Conservation (phyloP, 2,888 invertebrate species). For the Callosobruchus maculatus region DNA sequence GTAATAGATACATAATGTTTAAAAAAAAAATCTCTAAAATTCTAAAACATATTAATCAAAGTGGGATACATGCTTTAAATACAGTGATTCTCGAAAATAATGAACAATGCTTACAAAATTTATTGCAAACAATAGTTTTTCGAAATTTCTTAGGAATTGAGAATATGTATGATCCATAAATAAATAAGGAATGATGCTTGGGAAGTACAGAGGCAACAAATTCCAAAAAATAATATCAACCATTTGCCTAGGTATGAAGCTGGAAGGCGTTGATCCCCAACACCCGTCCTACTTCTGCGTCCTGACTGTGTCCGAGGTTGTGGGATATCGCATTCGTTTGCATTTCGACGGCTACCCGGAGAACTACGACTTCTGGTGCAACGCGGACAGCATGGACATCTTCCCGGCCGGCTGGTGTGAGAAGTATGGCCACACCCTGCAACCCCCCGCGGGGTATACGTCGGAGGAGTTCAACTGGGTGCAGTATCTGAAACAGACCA, state of each 20-base stretch:
- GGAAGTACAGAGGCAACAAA: no score
- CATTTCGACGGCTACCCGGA: conserved; percentile 91
- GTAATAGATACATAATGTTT: no score
- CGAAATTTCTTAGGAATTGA: no score
- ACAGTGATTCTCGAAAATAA: no score
- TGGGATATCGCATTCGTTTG: conserved; percentile 73
- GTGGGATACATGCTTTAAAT: no score
- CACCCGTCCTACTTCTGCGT: conserved; percentile 89
- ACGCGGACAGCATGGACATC: conserved; percentile 86
- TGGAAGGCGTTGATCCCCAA: conserved; percentile 92
- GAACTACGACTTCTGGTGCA: conserved; percentile 90
- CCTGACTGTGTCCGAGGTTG: conserved; percentile 76
- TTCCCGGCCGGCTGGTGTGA: conserved; percentile 95
- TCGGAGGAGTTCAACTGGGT: conserved; percentile 74
- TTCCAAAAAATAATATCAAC: no score
- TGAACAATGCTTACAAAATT: no score
- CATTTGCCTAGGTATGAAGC: conserved; percentile 83
- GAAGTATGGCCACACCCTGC: conserved; percentile 72
- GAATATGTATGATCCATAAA: no score
- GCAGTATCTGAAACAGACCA: conserved; percentile 72
- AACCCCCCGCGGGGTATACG: conserved; percentile 71
- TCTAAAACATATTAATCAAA: no score
- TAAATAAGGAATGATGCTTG: no score
- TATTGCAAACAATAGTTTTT: no score
- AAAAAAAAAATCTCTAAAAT: no score